phyloP scores from a whole-genome alignment of 2,113 vertebrate genomes.

The Erinaceus europaeus region DNA sequence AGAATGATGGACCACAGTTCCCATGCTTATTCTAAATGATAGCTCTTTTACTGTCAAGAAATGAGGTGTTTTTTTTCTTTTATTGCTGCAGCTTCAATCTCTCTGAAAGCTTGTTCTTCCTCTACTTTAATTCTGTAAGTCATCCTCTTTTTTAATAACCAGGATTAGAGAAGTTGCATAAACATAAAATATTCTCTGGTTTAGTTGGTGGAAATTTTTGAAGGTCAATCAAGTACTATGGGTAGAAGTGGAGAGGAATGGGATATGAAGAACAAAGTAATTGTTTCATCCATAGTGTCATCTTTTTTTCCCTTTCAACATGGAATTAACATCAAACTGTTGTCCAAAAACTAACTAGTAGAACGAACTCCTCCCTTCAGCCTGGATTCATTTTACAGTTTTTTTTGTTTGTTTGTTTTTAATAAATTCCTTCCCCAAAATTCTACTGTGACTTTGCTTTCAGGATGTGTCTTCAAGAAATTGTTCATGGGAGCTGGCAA shows the following conservation, averaged over 20 bases:
- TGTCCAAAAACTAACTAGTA: neutral
- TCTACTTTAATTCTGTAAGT: too few species aligned
- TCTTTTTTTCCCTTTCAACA: neutral
- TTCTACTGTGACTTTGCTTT: neutral
- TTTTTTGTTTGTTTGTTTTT: neutral
- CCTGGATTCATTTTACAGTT: neutral
- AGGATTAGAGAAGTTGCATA: neutral
- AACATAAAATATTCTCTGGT: neutral
- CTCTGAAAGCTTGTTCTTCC: too few species aligned
- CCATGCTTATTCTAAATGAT: neutral
- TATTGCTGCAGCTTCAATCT: too few species aligned
- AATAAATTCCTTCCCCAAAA: neutral
- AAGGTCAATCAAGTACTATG: neutral
- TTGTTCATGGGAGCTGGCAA: too few species aligned
- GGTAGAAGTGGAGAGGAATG: neutral
- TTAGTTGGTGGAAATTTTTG: neutral
- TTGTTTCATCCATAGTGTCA: neutral
- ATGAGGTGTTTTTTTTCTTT: too few species aligned
- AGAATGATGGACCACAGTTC: neutral
- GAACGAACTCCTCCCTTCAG: neutral
- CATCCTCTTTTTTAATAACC: too few species aligned
- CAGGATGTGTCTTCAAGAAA: neutral
- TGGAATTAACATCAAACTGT: neutral
- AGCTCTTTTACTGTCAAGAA: neutral
- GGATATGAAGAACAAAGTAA: neutral